Conservation (phyloP, 2,797 vertebrate genomes). For the Gila robusta region DNA sequence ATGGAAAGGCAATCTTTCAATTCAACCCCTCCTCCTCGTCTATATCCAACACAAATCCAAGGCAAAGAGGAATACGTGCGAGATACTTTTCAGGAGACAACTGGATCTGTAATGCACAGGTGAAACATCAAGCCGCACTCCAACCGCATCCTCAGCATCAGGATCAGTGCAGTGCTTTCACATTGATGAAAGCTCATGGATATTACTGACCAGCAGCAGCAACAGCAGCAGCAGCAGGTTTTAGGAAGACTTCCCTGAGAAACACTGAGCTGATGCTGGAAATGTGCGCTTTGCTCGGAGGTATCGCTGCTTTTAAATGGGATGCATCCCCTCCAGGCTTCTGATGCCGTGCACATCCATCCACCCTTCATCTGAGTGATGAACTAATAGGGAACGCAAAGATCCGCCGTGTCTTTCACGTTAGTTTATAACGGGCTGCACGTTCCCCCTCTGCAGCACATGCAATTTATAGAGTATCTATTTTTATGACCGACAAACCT, state of each 20-base stretch:
- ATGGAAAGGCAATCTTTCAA: slow-evolving; percentile 89
- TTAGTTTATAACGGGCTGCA: slow-evolving; percentile 85
- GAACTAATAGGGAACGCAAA: slow-evolving; percentile 92
- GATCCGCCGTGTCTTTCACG: slow-evolving; percentile 86
- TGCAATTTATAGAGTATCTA: slow-evolving; percentile 85
- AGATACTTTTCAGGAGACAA: slow-evolving; percentile 74
- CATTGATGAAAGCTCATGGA: slow-evolving; percentile 71
- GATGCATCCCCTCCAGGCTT: slow-evolving; percentile 93
- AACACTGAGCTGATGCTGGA: slow-evolving; percentile 67
- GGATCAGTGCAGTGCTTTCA: slow-evolving; percentile 77
- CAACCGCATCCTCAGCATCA: slow-evolving; percentile 56
- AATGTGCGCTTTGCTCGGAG: slow-evolving; percentile 82
- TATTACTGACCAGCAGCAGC: slow-evolving; percentile 43
- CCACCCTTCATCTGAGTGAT: slow-evolving; percentile 92
- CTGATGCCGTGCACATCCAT: slow-evolving; percentile 95
- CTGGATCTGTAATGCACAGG: slow-evolving; percentile 71
- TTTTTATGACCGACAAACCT: slow-evolving; percentile 83
- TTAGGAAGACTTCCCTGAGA: slow-evolving; percentile 59
- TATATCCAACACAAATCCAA: slow-evolving; percentile 74
- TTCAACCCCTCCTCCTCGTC: slow-evolving; percentile 87
- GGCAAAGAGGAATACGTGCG: slow-evolving; percentile 78
- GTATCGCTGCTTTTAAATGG: slow-evolving; percentile 92
- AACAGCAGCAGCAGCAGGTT: slow-evolving; percentile 67
- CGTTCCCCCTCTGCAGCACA: slow-evolving; percentile 89
- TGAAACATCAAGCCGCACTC: slow-evolving; percentile 62